Evolutionary conservation across 2,888 invertebrate genomes (phyloP).

Genomic region (Thalpophila matura): DNA sequence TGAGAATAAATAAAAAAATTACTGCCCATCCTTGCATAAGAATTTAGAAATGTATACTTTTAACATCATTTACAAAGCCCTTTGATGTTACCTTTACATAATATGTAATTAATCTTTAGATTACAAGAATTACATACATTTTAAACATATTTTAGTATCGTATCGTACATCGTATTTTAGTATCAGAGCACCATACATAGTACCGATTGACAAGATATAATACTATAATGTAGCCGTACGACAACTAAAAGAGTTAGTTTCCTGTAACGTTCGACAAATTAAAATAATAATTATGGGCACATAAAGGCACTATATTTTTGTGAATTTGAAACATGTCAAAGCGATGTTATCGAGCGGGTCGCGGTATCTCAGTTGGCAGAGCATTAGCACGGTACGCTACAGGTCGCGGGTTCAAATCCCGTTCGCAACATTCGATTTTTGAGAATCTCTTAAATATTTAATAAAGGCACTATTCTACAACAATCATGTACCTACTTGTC

Average conservation of each 20-base stretch:
- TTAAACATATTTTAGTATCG: constrained; percentile 31
- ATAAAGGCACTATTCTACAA: constrained; percentile 51
- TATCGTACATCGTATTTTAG: constrained; percentile 24
- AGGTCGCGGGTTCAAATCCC: too few relatives aligned
- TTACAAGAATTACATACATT: constrained; percentile 26
- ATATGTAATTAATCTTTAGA: background rate
- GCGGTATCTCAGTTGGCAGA: too few relatives aligned
- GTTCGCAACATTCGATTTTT: too few relatives aligned
- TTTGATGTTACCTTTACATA: constrained; percentile 2
- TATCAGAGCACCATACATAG: constrained; percentile 64
- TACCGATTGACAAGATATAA: constrained; percentile 53
- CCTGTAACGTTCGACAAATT: background rate
- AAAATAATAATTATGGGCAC: constrained; percentile 21
- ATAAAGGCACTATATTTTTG: constrained; percentile 55
- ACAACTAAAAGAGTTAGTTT: constrained; percentile 19
- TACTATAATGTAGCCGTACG: constrained; percentile 19
- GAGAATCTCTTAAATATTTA: too few relatives aligned
- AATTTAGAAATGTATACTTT: background rate
- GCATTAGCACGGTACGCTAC: too few relatives aligned
- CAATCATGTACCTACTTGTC: constrained; percentile 30
- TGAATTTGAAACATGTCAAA: too few relatives aligned
- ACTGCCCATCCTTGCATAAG: background rate
- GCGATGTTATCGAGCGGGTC: too few relatives aligned
- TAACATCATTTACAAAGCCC: background rate
- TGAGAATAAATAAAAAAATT: background rate